These are phyloP conservation scores for Micrasema minimum DNA, from an alignment of 1,140 invertebrate genomes.

Conservation along the genomic window DNA sequence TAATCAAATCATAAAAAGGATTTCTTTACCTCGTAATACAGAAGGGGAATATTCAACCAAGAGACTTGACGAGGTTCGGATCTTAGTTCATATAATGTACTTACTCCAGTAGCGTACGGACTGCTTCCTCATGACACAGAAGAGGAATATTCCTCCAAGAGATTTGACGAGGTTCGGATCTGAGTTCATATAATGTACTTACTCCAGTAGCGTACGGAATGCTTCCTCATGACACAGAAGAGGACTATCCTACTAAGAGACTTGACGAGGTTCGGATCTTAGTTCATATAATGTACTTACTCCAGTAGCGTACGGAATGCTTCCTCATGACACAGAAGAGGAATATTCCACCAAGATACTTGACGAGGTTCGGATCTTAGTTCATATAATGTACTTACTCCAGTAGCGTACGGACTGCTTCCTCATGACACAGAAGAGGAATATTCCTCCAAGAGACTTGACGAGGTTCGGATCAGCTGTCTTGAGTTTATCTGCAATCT, in stretches of 20 bases:
- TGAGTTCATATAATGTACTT: too few relatives aligned
- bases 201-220: conserved; percentile 64
- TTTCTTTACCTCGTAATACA: conserved; percentile 63
- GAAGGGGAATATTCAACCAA: conserved; percentile 63
- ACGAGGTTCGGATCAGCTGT: conserved; percentile 57
- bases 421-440: conserved; percentile 64
- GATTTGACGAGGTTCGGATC: conserved; percentile 58
- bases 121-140: conserved; percentile 63
- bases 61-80: conserved; percentile 56
- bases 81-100: too few relatives aligned
- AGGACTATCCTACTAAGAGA: conserved; percentile 62
- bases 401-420: conserved; percentile 62
- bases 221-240: conserved; percentile 63
- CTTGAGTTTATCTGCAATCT: conserved; percentile 57
- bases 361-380: conserved; percentile 58
- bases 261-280: conserved; percentile 57
- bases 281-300: conserved; percentile 59
- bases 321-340: conserved; percentile 64
- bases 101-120: conserved; percentile 64
- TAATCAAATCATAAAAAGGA: too few relatives aligned
- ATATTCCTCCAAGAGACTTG: conserved; percentile 60
- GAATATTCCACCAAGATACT: conserved; percentile 61
- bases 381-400: conserved; percentile 61
- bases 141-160: conserved; percentile 63
- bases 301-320: conserved; percentile 63